Base-by-base conservation (phyloP, 2,888 invertebrate genomes). In the Tethea ocularis region DNA sequence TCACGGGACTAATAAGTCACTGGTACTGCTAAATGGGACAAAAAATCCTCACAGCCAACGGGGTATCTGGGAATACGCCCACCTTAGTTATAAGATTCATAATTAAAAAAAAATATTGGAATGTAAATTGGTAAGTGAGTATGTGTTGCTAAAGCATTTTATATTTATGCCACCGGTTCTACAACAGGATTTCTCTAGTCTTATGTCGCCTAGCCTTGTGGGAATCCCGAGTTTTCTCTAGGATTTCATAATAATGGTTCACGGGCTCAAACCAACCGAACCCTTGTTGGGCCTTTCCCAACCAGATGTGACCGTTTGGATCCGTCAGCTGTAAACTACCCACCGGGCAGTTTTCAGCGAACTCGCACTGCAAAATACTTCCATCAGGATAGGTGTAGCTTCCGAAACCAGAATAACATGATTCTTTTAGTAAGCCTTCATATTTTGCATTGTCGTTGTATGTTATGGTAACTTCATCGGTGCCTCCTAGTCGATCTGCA, bases 271-370 rank as follows among this genome's bases (percentile, higher is more conserved):
- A 76, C 89, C 90, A 91, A 1, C 80, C 87, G 61, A 66, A 89
- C 0, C 93, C 93, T 0, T 68, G 75, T 0, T 88, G 88, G 0
- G 91, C 85, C 51, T 75, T 82, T 3, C 94, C 94, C 57, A 88
- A 73, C 95, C 95, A 95, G 2, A 76, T 70, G 57, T 92, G 93
- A 0, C 93, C 93, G 60, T 94, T 91, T 0, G 94, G 88, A 73
- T 95, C 95, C 0, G 80, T 78, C 52, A 95, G 76, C 1, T 73
- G 74, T 53, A 94, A 63, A 2, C 83, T 68, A 0, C 91, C 93
- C 0, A 75, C 60, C 0, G 95, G 95, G 62, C 86, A 86, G 71
- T 95, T 95, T 0, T 93, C 88, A 0, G 62, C 57, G 76, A 95
- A 95, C 7, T 89, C 82, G 22, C 93, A 87, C 2, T 75, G 68